Base-by-base conservation (phyloP, 1,140 invertebrate genomes). In the Aradophagus sp. region DNA sequence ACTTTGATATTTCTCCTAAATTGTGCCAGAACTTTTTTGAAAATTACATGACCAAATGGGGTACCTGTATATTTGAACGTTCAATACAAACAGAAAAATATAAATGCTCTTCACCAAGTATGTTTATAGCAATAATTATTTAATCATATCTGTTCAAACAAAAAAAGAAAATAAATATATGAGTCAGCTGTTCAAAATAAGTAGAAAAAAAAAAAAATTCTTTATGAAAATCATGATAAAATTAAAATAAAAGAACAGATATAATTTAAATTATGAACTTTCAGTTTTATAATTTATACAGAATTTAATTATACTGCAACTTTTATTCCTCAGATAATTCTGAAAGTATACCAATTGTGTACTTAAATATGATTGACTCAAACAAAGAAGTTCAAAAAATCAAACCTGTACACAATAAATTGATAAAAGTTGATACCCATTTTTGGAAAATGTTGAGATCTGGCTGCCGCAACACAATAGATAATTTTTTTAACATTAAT, bases 21-120 rank as follows among this genome's bases (percentile, higher is more conserved):
- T 48, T 81, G 1, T 80, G 65, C 13, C 62, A 75, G 34, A 67
- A 68, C 2, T 82, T 82, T 38, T 59, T 82, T 5, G 69, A 81
- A 3, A 34, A 32, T 7, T 82, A 82, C 15, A 77, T 82, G 78
- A 17, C 65, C 0, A 82, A 82, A 19, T 81, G 80, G 78, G 80
- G 80, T 20, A 75, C 68, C 1, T 41, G 32, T 2, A 23, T n/a
- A 2, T 26, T 72, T 0, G 77, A 80, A n/a, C 53, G 62, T 8
- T 48, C 32, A 4, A 74, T 76, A 1, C 79, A 82, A 42, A 82
- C 79, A 2, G 75, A 48, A 4, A 58, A 50, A 10, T 13, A 14
- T 34, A 65, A 65, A 17, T 58, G 14, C 17, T 15, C 42, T 19
- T 26, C 32, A 13, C 47, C 29, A 41, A 34, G 66, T 63, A 56